phyloP scores from a whole-genome alignment of 2,888 invertebrate species.

The Uloborus plumipes region DNA sequence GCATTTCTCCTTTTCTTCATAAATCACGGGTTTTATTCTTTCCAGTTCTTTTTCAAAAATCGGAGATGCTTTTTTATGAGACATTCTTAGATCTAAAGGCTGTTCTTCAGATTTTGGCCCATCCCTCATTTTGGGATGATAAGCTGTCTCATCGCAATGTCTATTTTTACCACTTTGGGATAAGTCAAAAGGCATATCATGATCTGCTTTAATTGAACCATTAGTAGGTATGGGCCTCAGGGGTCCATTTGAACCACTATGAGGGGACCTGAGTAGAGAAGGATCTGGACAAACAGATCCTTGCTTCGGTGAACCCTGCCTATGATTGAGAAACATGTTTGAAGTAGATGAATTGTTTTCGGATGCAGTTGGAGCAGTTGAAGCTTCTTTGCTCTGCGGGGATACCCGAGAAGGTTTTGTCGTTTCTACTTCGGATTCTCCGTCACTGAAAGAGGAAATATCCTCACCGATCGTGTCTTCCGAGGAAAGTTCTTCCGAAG shows the following conservation, averaged over 20 bases:
- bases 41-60: conserved; percentile 50
- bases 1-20: conserved; percentile 63
- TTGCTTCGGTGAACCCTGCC: conserved; percentile 65
- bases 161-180: conserved; percentile 70
- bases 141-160: conserved; percentile 46
- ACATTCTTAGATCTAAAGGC: conserved; percentile 84
- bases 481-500: conserved; percentile 67
- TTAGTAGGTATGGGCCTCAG: conserved; percentile 65
- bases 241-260: conserved; percentile 55
- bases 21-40: conserved; percentile 64
- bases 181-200: conserved; percentile 80
- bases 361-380: not conserved
- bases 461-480: conserved; percentile 67
- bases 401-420: conserved; percentile 25
- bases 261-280: conserved; percentile 42
- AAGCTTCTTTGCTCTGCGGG: not conserved
- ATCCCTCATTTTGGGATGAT: conserved; percentile 67
- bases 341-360: conserved; percentile 14
- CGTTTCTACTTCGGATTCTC: conserved; percentile 66
- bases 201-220: conserved; percentile 31
- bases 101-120: conserved; percentile 76
- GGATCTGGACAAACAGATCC: conserved; percentile 66
- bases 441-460: conserved; percentile 66
- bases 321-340: conserved; percentile 57
- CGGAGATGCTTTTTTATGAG: conserved; percentile 80